Percentiles rank a stretch among this genome's conserved stretches.
Conservation (phyloP, 2,797 vertebrate species). For the Spinus olivaceus region DNA sequence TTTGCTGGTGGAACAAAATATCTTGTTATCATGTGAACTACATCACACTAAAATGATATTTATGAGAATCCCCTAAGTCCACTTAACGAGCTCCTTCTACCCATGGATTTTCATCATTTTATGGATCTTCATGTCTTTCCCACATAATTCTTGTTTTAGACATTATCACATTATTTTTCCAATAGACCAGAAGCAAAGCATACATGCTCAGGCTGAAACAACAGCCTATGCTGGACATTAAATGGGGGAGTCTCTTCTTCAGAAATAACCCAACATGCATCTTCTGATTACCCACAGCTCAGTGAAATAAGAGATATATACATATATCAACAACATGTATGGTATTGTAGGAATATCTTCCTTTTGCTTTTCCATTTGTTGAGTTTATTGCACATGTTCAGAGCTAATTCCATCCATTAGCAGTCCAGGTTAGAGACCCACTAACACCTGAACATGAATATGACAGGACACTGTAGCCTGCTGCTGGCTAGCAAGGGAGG, state of each 20-base stretch:
- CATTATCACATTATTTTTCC: neutral
- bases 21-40: neutral
- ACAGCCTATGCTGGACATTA: neutral
- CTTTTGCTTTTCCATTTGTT: neutral
- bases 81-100: neutral
- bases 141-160: neutral
- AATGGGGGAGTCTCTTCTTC: neutral
- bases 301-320: neutral
- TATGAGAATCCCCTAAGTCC: neutral
- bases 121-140: neutral
- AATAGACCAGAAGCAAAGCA: neutral
- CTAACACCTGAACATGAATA: neutral
- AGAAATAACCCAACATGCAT: neutral
- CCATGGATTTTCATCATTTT: neutral
- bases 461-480: neutral
- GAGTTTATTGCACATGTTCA: neutral
- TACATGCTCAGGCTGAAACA: neutral
- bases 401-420: neutral
- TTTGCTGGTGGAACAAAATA: neutral
- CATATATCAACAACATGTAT: neutral
- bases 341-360: neutral
- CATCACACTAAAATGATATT: neutral
- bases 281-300: neutral
- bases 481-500: neutral
- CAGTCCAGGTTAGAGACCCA: neutral